Conservation (phyloP, 2,888 invertebrate genomes). For the Agrilus cyanescens region DNA sequence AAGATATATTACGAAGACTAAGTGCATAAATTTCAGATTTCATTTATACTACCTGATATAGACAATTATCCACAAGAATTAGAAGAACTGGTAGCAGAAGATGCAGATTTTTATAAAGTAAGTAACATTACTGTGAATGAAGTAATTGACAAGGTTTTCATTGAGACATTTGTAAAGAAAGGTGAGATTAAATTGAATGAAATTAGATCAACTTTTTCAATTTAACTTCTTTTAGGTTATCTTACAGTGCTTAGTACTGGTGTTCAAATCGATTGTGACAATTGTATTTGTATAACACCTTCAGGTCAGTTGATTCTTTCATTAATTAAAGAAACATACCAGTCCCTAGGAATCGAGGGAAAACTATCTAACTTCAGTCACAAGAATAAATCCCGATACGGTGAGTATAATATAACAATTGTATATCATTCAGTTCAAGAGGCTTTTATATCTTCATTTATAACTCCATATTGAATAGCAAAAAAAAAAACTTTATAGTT, state of each 20-base stretch:
- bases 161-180: slow-evolving; percentile 43
- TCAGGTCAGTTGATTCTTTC: slow-evolving; percentile 40
- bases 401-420: slow-evolving; percentile 32
- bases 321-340: slow-evolving; percentile 39
- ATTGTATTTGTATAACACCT: slow-evolving; percentile 40
- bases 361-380: slow-evolving; percentile 34
- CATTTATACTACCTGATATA: slow-evolving; percentile 41
- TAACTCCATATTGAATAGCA: too few relatives aligned
- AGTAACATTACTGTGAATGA: slow-evolving; percentile 34
- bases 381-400: slow-evolving; percentile 34
- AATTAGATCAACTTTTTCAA: slow-evolving; percentile 5
- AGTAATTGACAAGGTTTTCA: slow-evolving; percentile 38
- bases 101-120: slow-evolving; percentile 45
- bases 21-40: slow-evolving; percentile 35
- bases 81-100: slow-evolving; percentile 31
- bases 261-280: slow-evolving; percentile 40
- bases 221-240: slow-evolving; percentile 28
- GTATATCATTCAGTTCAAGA: too few relatives aligned
- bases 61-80: slow-evolving; percentile 32
- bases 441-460: too few relatives aligned
- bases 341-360: slow-evolving; percentile 44
- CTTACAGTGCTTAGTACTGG: slow-evolving; percentile 38
- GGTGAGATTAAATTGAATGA: slow-evolving; percentile 30
- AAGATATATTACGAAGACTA: slow-evolving; percentile 5
- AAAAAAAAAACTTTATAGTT: too few relatives aligned